Evolutionary conservation across 2,113 vertebrate genomes (phyloP), one percentile per base, ranked within the genome.

Genomic region (Dendrocopos noguchii): DNA sequence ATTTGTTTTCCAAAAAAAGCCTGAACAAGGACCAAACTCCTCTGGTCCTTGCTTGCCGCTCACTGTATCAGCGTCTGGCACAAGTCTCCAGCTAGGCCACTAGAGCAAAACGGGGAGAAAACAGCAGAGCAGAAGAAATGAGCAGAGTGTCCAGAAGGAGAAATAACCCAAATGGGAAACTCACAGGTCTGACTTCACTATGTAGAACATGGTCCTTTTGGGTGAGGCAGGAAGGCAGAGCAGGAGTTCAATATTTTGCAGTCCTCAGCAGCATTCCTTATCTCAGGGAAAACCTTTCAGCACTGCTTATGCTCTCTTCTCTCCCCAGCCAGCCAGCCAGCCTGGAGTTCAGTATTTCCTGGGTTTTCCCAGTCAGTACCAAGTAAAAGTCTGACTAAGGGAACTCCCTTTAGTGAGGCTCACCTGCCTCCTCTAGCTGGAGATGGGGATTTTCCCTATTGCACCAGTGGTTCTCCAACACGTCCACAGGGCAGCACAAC

Each of bases 331-430:
- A 56, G 56, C 44, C 71, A 80, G 36, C 29, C 77, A 55, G 50
- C 24, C 79, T 29, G 28, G 42, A 75, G 53, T 10, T 16, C 27
- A 21, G 50, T 25, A 52, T 25, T 24, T 27, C 0, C 4, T 4
- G 73, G 70, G 9, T 71, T 91, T 95, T 94, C 56, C 92, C 80
- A 86, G 76, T 44, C 50, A 61, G 77, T 17, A 56, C 8, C 34
- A 72, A 67, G 67, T 39, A n/a, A 31, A 80, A 76, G 2, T 64
- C 73, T 67, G 25, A 55, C 28, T 29, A 67, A 80, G 47, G 65
- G 88, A 68, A n/a, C 22, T 78, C 85, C 64, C 50, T 61, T 34
- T 56, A 31, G 21, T 0, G 2, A 91, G 68, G 10, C 31, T 88
- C 63, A 65, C 34, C 53, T 53, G 55, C 66, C 67, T 34, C 22